phyloP scores from a whole-genome alignment of 2,113 vertebrate genomes.

The Prinia subflava region DNA sequence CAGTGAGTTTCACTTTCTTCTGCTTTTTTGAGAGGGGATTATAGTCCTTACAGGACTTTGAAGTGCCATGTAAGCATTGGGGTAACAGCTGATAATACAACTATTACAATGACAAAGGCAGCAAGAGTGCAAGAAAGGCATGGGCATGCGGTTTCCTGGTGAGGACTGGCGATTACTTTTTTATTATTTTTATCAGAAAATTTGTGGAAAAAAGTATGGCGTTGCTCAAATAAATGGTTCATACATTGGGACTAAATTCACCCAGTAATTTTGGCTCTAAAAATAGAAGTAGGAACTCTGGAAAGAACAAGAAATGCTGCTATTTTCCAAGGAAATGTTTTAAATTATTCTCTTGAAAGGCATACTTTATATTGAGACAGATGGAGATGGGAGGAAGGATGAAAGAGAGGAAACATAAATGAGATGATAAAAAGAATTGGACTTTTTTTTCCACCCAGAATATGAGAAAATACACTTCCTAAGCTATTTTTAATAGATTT shows the following conservation, averaged over 20 bases:
- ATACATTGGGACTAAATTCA: background rate
- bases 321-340: background rate
- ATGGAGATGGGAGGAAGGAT: background rate
- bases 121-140: rapidly evolving
- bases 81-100: background rate
- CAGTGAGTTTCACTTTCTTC: background rate
- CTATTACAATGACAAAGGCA: background rate
- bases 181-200: background rate
- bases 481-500: too few relatives aligned
- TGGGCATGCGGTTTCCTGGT: background rate
- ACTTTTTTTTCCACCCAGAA: background rate
- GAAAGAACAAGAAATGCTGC: background rate
- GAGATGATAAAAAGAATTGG: background rate
- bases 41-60: background rate
- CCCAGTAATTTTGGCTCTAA: background rate
- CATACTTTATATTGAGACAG: background rate
- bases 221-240: background rate
- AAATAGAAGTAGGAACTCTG: background rate
- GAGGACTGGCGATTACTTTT: background rate
- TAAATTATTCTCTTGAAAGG: background rate
- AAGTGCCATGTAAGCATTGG: background rate
- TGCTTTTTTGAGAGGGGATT: background rate
- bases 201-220: background rate
- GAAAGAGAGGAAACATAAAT: background rate
- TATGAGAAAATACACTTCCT: background rate